Conservation (phyloP, 2,797 vertebrate genomes). For the Sebastolobus alascanus region DNA sequence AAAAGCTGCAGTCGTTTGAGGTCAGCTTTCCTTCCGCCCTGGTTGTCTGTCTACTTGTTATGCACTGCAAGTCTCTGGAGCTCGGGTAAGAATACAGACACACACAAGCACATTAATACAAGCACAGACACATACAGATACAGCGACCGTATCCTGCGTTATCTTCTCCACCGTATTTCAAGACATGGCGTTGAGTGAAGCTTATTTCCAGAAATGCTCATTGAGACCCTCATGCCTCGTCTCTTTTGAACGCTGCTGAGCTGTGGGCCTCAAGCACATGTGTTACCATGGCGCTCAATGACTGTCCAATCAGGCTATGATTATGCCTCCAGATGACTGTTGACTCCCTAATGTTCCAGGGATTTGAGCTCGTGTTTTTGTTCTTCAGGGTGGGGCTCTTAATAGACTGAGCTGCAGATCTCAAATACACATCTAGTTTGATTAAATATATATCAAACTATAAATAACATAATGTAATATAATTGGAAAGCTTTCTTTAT, state of each 20-base stretch:
- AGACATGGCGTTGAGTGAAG: neutral
- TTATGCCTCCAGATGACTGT: slow-evolving; percentile 30
- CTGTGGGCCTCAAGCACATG: slow-evolving; percentile 20
- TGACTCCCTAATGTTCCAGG: slow-evolving; percentile 26
- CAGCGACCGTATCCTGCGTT: neutral
- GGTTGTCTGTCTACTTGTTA: slow-evolving; percentile 40
- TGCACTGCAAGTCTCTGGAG: slow-evolving; percentile 45
- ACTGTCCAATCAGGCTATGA: slow-evolving; percentile 42
- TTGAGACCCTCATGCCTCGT: slow-evolving; percentile 11
- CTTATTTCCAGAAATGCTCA: neutral
- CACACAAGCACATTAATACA: neutral
- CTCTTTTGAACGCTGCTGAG: slow-evolving; percentile 10
- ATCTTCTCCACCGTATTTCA: neutral
- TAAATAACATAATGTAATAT: neutral
- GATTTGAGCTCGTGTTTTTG: slow-evolving; percentile 30
- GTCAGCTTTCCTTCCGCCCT: neutral
- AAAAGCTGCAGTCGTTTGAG: neutral
- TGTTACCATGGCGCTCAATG: slow-evolving; percentile 55
- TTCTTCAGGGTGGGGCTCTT: slow-evolving; percentile 9
- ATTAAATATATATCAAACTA: neutral
- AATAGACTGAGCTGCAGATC: neutral
- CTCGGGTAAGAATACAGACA: slow-evolving; percentile 56
- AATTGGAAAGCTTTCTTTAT: neutral
- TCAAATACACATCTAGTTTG: neutral
- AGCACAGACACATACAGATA: neutral